Conservation (phyloP, 2,888 invertebrate genomes). For the Seira ritae region DNA sequence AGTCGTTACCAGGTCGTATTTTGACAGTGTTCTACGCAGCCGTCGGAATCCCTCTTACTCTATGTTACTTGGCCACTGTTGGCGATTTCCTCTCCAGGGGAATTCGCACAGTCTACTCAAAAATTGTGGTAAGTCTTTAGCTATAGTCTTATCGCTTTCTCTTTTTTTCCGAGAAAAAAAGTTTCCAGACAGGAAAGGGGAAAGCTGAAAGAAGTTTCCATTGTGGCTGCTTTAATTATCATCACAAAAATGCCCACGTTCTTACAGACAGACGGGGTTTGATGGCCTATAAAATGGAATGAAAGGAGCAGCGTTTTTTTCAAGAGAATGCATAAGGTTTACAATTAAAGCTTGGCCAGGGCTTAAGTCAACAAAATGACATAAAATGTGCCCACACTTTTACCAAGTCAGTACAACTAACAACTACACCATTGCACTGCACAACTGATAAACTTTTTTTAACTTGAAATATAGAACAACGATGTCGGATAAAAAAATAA, state of each 20-base stretch:
- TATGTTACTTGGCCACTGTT: slow-evolving; percentile 73
- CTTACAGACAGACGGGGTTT: slow-evolving; percentile 39
- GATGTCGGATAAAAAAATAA: no score
- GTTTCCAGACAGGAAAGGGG: not conserved
- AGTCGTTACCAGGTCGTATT: slow-evolving; percentile 73
- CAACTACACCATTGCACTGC: no score
- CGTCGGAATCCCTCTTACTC: slow-evolving; percentile 73
- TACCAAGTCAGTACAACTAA: no score
- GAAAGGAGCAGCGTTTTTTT: slow-evolving; percentile 8
- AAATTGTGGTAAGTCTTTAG: slow-evolving; percentile 69
- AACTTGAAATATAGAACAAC: no score
- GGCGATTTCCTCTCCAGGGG: slow-evolving; percentile 73
- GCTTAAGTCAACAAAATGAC: no score
- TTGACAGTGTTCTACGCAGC: slow-evolving; percentile 73
- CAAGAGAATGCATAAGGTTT: no score
- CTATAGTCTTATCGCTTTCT: not conserved
- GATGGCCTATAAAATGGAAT: slow-evolving; percentile 57
- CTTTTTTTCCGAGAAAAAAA: not conserved
- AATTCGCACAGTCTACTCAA: slow-evolving; percentile 73
- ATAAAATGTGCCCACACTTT: no score
- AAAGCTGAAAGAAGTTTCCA: not conserved
- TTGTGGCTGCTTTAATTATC: slow-evolving; percentile 52
- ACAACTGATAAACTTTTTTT: no score
- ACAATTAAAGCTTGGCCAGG: no score
- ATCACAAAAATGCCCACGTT: slow-evolving; percentile 29